Evolutionary conservation across 2,113 vertebrate species (phyloP), one percentile per base, ranked within the genome.

Genomic region (Oreotragus oreotragus): DNA sequence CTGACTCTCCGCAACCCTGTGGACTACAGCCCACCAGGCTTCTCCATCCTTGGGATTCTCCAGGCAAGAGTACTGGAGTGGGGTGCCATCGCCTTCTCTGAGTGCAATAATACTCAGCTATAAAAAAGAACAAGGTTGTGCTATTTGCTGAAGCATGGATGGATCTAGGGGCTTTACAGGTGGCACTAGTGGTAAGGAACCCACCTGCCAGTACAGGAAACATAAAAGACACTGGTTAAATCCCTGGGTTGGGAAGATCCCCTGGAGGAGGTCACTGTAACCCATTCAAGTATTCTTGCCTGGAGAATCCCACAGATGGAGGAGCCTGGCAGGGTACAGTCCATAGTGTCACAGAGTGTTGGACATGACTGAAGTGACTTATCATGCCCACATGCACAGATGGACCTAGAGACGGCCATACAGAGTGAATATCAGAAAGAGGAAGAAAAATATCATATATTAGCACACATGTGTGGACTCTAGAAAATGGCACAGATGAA

Each of bases 261-360:
- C 36, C 70, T 13, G 23, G 70, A 76, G 36, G 70, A 27, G 19
- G 9, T 36, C 66, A 39, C 9, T 70, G n/a, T 23, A 39, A 70
- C 23, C 11, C 6, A 70, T 21, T 43, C 70, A 43, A 76, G 36
- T 76, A 14, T 76, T 76, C 12, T 76, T 27, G 5, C 70, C 70
- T 76, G 36, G 70, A 76, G 70, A 76, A 76, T 43, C 23, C 70
- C 70, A 43, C 36, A 27, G 70, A 76, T 76, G 36, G 36, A 76
- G 70, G 23, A 2, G 23, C 21, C 23, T 76, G 36, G 36, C 0
- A 0, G 70, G 36, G 36, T 4, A 27, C 11, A 76, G 36, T 43
- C 23, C 21, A 7, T 13, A 13, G 23, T 39, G 21, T 43, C 21
- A 25, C 70, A 39, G 13, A 73, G 36, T 25, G 36, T 14, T 25